A percentile compares a stretch with the other conserved stretches of the same genome.
Conservation (phyloP, 2,888 invertebrate genomes). For the Protophormia terraenovae region DNA sequence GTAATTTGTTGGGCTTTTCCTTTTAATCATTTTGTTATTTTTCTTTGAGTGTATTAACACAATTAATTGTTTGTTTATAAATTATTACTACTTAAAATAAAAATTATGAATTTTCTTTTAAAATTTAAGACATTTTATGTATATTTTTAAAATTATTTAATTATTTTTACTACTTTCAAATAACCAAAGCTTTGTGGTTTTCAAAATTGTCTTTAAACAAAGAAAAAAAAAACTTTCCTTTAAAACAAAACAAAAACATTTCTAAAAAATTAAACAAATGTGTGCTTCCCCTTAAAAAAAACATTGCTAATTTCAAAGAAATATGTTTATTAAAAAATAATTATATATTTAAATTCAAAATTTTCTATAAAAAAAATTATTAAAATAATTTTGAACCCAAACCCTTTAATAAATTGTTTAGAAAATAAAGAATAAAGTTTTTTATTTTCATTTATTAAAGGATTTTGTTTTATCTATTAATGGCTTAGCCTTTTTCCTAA, state of each 20-base stretch:
- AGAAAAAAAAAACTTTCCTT: background rate
- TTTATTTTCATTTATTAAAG: background rate
- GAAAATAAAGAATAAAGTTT: no score
- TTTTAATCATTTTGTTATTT: background rate
- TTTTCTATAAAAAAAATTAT: background rate
- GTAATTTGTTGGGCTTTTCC: background rate
- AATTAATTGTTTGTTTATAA: background rate
- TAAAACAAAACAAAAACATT: slow-evolving; percentile 1
- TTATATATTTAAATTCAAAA: background rate
- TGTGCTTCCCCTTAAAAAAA: slow-evolving; percentile 50
- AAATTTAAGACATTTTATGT: background rate
- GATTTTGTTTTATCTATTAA: background rate
- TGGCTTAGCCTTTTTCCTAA: background rate
- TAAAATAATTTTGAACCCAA: background rate
- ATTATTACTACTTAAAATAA: background rate
- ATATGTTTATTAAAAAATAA: background rate
- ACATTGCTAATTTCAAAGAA: slow-evolving; percentile 50
- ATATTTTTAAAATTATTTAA: background rate
- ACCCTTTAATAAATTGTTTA: background rate
- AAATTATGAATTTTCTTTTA: background rate
- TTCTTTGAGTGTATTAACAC: slow-evolving; percentile 26
- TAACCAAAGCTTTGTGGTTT: slow-evolving; percentile 34
- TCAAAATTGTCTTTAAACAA: slow-evolving; percentile 15
- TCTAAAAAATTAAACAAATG: slow-evolving; percentile 12
- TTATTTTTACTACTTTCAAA: background rate